Evolutionary conservation across 2,797 vertebrate species (phyloP).

Genomic region (Peromyscus attwateri): DNA sequence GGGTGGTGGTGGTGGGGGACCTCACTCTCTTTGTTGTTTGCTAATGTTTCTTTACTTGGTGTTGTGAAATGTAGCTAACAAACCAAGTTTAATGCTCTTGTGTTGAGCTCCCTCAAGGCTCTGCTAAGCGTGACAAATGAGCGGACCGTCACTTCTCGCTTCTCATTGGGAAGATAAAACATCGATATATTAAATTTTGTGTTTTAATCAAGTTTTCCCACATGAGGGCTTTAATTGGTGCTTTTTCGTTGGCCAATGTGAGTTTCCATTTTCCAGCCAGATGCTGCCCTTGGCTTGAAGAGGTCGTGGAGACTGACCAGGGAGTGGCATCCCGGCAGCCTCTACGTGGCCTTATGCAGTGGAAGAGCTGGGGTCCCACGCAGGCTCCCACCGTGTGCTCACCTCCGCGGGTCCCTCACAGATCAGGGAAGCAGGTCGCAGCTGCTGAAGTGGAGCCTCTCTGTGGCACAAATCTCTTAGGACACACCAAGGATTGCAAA

Average conservation of each 20-base stretch:
- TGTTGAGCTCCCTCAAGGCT: conserved; percentile 62
- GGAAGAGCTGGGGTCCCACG: fast-evolving
- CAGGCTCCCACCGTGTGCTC: fast-evolving
- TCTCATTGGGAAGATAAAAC: conserved; percentile 75
- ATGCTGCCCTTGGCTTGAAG: not conserved
- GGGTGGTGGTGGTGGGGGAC: not conserved
- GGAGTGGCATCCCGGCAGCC: too few relatives aligned
- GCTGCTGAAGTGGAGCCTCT: not conserved
- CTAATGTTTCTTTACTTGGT: conserved; percentile 50
- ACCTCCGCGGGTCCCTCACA: not conserved
- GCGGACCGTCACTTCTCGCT: conserved; percentile 6
- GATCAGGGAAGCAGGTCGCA: not conserved
- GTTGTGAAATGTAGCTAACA: conserved; percentile 71
- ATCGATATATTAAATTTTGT: conserved; percentile 71
- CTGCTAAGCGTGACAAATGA: conserved; percentile 66
- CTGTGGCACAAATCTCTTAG: not conserved
- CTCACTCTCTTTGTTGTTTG: conserved; percentile 31
- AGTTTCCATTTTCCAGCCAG: not conserved
- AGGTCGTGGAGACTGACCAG: too few relatives aligned
- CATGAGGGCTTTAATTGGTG: conserved; percentile 30
- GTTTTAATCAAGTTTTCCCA: conserved; percentile 73
- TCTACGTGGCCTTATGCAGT: not conserved
- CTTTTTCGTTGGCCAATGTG: not conserved
- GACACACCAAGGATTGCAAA: not conserved
- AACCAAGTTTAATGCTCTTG: conserved; percentile 37